Conservation (phyloP, 2,888 invertebrate genomes). For the Allygus modestus region DNA sequence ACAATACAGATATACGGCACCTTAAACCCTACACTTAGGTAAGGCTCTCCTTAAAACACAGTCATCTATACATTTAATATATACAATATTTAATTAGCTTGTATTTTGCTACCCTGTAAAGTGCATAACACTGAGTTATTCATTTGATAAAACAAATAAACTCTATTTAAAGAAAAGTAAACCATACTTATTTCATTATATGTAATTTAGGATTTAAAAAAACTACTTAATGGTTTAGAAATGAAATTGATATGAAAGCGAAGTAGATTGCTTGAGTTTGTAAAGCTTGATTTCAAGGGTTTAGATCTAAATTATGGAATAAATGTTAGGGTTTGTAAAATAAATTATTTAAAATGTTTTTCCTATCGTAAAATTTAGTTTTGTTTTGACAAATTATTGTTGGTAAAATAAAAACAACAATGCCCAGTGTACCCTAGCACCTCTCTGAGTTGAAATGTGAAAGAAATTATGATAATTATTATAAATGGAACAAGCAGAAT, state of each 20-base stretch:
- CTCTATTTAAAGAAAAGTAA: slow-evolving; percentile 15
- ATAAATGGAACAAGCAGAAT: too few relatives aligned
- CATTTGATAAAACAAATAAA: background rate
- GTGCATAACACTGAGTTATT: slow-evolving; percentile 62
- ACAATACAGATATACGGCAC: slow-evolving; percentile 53
- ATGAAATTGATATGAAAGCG: slow-evolving; percentile 4
- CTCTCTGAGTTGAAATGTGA: background rate
- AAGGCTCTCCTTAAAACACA: slow-evolving; percentile 44
- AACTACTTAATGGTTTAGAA: slow-evolving; percentile 9
- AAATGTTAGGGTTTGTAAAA: background rate
- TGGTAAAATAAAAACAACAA: background rate
- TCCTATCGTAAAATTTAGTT: too few relatives aligned
- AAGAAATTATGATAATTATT: background rate
- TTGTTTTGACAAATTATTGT: too few relatives aligned
- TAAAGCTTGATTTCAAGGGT: slow-evolving; percentile 1
- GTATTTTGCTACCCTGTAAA: slow-evolving; percentile 63
- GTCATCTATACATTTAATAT: slow-evolving; percentile 63
- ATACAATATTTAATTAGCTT: slow-evolving; percentile 62
- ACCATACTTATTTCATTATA: slow-evolving; percentile 3
- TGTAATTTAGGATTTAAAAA: background rate
- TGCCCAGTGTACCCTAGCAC: slow-evolving; percentile 6
- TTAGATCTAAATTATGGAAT: background rate
- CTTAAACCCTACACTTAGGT: background rate
- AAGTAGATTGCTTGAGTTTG: slow-evolving; percentile 23
- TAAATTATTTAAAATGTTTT: too few relatives aligned